These are phyloP conservation scores for Crambe crambe DNA, from an alignment of 37 sponge, comb jelly and placozoan species.

Conservation along the genomic window DNA sequence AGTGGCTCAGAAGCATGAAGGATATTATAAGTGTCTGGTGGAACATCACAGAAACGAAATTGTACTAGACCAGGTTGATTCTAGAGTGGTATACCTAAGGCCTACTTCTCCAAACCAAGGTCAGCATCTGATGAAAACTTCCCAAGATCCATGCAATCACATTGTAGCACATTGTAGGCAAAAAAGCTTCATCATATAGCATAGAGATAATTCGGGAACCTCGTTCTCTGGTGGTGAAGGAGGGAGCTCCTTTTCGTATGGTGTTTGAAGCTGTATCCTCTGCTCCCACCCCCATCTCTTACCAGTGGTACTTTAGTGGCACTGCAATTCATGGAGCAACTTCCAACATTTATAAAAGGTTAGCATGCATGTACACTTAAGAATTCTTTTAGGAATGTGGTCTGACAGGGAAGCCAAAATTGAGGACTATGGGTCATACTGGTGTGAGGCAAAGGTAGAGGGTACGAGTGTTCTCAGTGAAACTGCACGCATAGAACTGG, in stretches of 20 bases:
- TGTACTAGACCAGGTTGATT: too few relatives aligned
- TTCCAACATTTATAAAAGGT: neutral
- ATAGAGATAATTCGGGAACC: slow-evolving; percentile 13
- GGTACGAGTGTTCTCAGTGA: neutral
- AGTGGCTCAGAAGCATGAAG: slow-evolving; percentile 8
- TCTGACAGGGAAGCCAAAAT: too few relatives aligned
- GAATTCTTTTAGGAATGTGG: too few relatives aligned
- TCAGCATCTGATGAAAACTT: too few relatives aligned
- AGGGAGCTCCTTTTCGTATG: slow-evolving; percentile 8
- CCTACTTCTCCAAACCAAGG: neutral
- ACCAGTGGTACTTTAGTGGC: slow-evolving; percentile 40
- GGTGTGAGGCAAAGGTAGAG: slow-evolving; percentile 24
- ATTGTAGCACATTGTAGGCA: too few relatives aligned
- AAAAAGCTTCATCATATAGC: too few relatives aligned
- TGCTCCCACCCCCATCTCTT: slow-evolving; percentile 3
- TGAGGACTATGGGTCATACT: slow-evolving; percentile 28
- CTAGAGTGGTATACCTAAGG: neutral
- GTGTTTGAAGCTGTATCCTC: slow-evolving; percentile 24
- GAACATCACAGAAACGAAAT: neutral
- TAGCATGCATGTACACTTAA: neutral
- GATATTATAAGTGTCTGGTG: slow-evolving; percentile 52
- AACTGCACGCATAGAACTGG: neutral
- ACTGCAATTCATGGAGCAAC: slow-evolving; percentile 7
- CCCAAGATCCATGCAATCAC: too few relatives aligned
- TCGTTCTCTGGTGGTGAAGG: slow-evolving; percentile 3